These are phyloP conservation scores for Hyles vespertilio DNA, from an alignment of 1,140 invertebrate species.

Conservation along the genomic window DNA sequence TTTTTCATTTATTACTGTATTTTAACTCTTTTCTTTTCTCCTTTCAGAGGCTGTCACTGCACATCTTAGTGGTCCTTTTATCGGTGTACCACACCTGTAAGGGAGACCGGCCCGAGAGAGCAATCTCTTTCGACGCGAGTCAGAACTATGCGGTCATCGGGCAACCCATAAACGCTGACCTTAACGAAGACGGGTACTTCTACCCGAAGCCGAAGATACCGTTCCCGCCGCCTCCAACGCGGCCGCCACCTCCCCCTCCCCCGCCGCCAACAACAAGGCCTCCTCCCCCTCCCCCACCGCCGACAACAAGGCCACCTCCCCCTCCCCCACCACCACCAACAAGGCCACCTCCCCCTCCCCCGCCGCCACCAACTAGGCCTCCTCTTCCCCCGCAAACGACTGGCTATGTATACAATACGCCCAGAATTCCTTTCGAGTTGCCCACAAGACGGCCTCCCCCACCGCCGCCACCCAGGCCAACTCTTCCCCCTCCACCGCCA, in stretches of 20 bases:
- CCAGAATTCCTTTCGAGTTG: conserved; percentile 23
- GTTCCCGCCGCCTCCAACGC: conserved; percentile 45
- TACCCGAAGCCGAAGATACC: conserved; percentile 62
- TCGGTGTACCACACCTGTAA: conserved; percentile 54
- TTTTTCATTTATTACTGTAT: no score
- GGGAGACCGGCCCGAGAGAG: conserved; percentile 43
- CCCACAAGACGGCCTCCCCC: conserved; percentile 22
- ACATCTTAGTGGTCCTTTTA: conserved; percentile 55
- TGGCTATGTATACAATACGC: conserved; percentile 29
- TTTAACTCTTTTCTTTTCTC: conserved; percentile 8
- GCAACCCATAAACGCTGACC: conserved; percentile 41
- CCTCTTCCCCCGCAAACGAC: conserved; percentile 25
- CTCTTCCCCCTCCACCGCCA: conserved; percentile 23
- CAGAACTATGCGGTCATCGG: conserved; percentile 60
- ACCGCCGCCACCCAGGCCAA: conserved; percentile 23
- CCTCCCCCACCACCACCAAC: conserved; percentile 14
- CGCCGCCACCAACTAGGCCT: conserved; percentile 21
- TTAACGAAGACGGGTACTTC: conserved; percentile 67
- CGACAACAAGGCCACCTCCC: conserved; percentile 5
- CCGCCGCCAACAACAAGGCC: conserved; percentile 9
- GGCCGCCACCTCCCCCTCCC: conserved; percentile 20
- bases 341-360: conserved; percentile 11
- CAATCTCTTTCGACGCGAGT: conserved; percentile 41
- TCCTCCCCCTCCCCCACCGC: conserved; percentile 18
- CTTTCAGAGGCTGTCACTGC: conserved; percentile 67